phyloP scores from a whole-genome alignment of 2,888 invertebrate genomes.

The Agapostemon virescens region DNA sequence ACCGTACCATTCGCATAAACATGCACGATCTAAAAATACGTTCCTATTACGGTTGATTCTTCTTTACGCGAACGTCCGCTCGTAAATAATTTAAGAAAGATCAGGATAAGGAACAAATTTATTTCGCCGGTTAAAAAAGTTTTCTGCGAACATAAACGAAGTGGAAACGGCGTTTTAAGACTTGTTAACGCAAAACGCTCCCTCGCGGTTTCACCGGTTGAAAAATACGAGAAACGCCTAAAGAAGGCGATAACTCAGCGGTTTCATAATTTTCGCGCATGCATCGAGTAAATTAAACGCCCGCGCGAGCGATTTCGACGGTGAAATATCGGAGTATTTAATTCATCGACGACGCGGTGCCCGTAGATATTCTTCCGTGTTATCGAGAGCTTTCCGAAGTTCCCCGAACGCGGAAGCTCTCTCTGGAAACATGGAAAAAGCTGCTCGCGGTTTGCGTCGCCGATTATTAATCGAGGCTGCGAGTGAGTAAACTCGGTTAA shows the following conservation, averaged over 20 bases:
- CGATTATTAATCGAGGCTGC: conserved; percentile 48
- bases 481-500: conserved; percentile 49
- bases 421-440: conserved; percentile 10
- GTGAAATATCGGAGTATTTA: conserved; percentile 38
- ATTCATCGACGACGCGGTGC: conserved; percentile 1
- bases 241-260: not conserved
- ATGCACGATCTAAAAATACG: not conserved
- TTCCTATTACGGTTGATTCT: not conserved
- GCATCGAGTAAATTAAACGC: not conserved
- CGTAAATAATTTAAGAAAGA: not conserved
- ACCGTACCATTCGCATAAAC: not conserved
- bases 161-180: not conserved
- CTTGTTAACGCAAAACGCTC: not conserved
- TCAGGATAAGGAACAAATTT: not conserved
- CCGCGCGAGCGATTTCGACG: conserved; percentile 13
- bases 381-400: not conserved
- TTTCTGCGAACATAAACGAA: not conserved
- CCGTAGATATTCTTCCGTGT: conserved; percentile 29
- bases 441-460: not conserved
- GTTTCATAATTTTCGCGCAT: not conserved
- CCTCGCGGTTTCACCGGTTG: not conserved
- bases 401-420: conserved; percentile 38
- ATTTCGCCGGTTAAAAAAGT: not conserved
- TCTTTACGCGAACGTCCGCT: not conserved
- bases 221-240: not conserved